phyloP scores from a whole-genome alignment of 2,113 vertebrate species.

The Chrysemys picta region DNA sequence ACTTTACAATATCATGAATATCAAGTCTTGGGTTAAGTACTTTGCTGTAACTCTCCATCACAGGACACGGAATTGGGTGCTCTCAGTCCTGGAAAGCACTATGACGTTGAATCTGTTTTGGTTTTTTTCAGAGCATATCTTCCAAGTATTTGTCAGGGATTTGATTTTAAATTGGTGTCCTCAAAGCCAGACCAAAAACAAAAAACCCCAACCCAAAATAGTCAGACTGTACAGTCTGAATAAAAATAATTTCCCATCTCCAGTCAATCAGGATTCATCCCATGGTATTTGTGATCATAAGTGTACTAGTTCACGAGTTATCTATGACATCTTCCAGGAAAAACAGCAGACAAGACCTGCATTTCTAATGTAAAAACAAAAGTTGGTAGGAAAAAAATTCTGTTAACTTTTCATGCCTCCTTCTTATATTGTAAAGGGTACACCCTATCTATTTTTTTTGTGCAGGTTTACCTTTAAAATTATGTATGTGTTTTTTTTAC shows the following conservation, averaged over 20 bases:
- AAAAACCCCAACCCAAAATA: not conserved
- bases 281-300: not conserved
- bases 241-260: not conserved
- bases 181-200: not conserved
- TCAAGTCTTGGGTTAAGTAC: not conserved
- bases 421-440: rapidly evolving
- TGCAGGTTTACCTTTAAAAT: not conserved
- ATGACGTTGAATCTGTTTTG: not conserved
- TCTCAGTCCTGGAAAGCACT: not conserved
- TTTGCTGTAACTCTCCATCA: rapidly evolving
- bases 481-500: not conserved
- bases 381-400: too few relatives aligned
- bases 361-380: not conserved
- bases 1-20: not conserved
- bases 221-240: not conserved
- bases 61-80: rapidly evolving
- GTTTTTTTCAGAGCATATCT: rapidly evolving
- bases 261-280: not conserved
- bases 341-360: rapidly evolving
- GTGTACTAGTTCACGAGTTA: rapidly evolving
- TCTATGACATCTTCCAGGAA: not conserved
- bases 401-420: not conserved
- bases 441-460: not conserved
- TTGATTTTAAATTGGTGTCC: not conserved
- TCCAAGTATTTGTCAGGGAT: not conserved